A percentile compares a stretch with the other conserved stretches of the same genome.
Conservation (phyloP, 37 sponge, comb jelly and placozoan species). For the Axinella damicornis region DNA sequence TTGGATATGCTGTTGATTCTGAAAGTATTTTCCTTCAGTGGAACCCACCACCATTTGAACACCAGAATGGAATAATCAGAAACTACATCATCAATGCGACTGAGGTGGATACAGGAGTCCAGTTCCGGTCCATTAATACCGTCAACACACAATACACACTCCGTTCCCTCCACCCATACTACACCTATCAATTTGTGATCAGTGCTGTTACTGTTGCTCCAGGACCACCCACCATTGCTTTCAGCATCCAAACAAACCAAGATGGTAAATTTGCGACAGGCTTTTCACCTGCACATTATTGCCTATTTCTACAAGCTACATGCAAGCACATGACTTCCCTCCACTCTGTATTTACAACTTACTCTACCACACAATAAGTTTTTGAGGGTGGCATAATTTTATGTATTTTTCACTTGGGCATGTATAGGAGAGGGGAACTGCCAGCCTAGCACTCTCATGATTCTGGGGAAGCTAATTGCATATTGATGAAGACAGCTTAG, state of each 20-base stretch:
- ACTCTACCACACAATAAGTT: no score
- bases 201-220: slow-evolving; percentile 15
- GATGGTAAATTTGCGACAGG: slow-evolving; percentile 29
- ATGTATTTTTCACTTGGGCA: no score
- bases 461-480: no score
- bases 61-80: slow-evolving; percentile 29
- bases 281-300: no score
- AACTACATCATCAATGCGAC: slow-evolving; percentile 19
- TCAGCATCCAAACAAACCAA: neutral
- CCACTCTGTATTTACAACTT: no score
- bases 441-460: no score
- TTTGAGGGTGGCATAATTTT: no score
- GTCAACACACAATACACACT: neutral
- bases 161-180: slow-evolving; percentile 44
- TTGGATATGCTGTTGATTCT: neutral
- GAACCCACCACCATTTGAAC: slow-evolving; percentile 22
- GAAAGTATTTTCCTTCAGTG: slow-evolving; percentile 5
- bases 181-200: slow-evolving; percentile 14
- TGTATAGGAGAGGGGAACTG: no score
- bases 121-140: neutral
- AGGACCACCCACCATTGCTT: neutral
- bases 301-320: no score
- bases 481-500: no score
- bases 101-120: neutral
- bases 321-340: no score